Percentiles rank a stretch among this genome's conserved stretches.
Evolutionary conservation across 1,140 invertebrate species (phyloP).

Genomic region (Elymnias hypermnestra): DNA sequence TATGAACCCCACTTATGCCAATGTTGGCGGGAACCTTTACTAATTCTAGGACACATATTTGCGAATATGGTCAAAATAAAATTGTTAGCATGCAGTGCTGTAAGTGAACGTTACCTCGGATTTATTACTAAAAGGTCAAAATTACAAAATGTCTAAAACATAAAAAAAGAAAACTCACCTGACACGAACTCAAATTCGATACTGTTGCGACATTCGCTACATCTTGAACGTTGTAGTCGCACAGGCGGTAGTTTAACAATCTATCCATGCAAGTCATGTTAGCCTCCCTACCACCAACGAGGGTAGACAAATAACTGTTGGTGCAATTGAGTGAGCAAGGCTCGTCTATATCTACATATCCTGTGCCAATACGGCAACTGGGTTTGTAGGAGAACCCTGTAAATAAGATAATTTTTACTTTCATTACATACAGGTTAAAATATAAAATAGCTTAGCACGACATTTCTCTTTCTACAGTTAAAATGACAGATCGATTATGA

Average conservation of each 20-base stretch:
- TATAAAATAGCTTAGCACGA: no score
- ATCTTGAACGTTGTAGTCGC: conserved; percentile 14
- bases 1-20: no score
- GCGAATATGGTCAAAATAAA: no score
- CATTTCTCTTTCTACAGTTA: no score
- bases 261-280: conserved; percentile 43
- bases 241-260: conserved; percentile 33
- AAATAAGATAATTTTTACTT: no score
- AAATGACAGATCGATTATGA: no score
- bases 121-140: no score
- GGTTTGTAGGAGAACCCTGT: conserved; percentile 40
- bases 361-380: conserved; percentile 34
- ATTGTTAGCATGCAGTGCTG: no score
- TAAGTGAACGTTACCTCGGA: no score
- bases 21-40: no score
- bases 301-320: conserved; percentile 21
- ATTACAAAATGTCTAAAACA: background rate
- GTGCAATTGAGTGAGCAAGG: conserved; percentile 41
- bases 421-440: no score
- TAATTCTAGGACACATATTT: no score
- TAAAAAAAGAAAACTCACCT: conserved; percentile 25
- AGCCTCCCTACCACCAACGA: conserved; percentile 23
- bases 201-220: conserved; percentile 16
- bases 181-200: conserved; percentile 22
- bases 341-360: conserved; percentile 44